Evolutionary conservation across 1,140 invertebrate species (phyloP), one percentile per base, ranked within the genome.

Genomic region (Epicauta chinensis): DNA sequence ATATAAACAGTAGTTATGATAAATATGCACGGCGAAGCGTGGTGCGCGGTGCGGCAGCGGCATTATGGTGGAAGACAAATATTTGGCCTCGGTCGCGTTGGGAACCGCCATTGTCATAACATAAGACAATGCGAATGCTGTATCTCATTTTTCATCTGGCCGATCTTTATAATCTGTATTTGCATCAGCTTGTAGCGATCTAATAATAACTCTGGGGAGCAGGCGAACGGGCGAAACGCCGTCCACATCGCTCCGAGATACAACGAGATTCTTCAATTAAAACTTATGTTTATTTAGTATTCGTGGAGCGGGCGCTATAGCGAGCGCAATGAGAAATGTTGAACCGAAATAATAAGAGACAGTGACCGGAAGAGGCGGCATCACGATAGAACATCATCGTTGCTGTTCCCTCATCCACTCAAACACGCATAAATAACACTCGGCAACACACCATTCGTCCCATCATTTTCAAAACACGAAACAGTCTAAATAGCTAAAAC

Each of bases 281-380:
- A 71, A 70, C 69, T 71, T 71, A 65, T 71, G 69, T 71, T 71
- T 71, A 71, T 71, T 71, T 70, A 70, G 69, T 71, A 71, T 69
- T 68, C 67, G 65, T 60, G 59, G 44, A 66, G 63, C 67, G 44
- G 51, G 52, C 60, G 62, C 61, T 53, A n/a, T n/a, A 63, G 55
- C 57, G 61, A 61, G 59, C 57, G 63, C 62, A 65, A 66, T 67
- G 66, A 63, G 65, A 58, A 65, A 71, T 70, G 62, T 71, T 71
- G 69, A 66, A 71, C 67, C 63, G 66, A 69, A 71, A 71, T 68
- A 71, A 69, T 71, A 65, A 64, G 61, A 68, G 65, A 69, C 65
- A 66, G 65, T 69, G 67, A 69, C 67, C 65, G 65, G 65, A 68
- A 67, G 65, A 58, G 56, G 56, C 55, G 45, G 48, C 37, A 23